These are phyloP conservation scores for Bradypodion ventrale DNA, from an alignment of 2,797 vertebrate genomes.

Conservation along the genomic window DNA sequence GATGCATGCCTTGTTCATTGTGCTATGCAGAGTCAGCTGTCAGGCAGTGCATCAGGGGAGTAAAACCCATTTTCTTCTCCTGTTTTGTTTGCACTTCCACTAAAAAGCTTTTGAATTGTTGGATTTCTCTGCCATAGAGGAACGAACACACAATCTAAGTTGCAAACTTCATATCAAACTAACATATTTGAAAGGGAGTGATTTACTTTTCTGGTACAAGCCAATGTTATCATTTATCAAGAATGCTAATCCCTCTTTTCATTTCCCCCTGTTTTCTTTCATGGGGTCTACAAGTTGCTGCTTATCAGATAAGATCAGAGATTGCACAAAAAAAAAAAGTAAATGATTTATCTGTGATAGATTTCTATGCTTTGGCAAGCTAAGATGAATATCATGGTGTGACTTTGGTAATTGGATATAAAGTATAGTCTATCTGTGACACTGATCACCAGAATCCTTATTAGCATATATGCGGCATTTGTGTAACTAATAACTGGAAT, in stretches of 20 bases:
- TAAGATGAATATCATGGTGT: neutral
- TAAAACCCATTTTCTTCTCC: constrained; percentile 60
- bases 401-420: neutral
- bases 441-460: neutral
- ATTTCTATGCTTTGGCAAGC: neutral
- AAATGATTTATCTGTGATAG: constrained; percentile 23
- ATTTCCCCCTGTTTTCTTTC: neutral
- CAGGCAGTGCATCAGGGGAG: constrained; percentile 62
- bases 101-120: constrained; percentile 64
- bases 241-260: neutral
- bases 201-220: constrained; percentile 37
- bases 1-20: constrained; percentile 69
- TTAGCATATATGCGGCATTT: too few relatives aligned
- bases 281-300: neutral
- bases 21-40: constrained; percentile 65
- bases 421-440: neutral
- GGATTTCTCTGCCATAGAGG: constrained; percentile 59
- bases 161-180: constrained; percentile 34
- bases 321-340: constrained; percentile 57
- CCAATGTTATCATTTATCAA: neutral
- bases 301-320: constrained; percentile 35
- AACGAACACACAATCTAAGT: constrained; percentile 45
- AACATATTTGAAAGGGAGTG: constrained; percentile 39
- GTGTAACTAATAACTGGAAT: too few relatives aligned
- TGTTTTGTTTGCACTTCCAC: constrained; percentile 66